Conservation (phyloP, 2,888 invertebrate species). For the Harpalus rubripes region DNA sequence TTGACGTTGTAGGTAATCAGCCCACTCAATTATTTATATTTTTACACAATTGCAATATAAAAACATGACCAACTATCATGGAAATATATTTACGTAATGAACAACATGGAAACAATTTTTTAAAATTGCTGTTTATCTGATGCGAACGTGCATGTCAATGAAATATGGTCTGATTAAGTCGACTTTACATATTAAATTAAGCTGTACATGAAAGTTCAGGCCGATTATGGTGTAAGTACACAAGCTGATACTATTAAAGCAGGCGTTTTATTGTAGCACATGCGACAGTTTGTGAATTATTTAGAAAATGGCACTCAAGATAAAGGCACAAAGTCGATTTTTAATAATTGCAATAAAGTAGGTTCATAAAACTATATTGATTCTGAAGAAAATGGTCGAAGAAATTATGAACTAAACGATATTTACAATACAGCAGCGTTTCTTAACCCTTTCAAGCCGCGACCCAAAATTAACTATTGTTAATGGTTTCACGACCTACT, state of each 20-base stretch:
- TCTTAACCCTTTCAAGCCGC: no score
- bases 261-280: background rate
- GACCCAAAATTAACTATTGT: no score
- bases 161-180: conserved; percentile 25
- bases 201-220: conserved; percentile 32
- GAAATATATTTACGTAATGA: conserved; percentile 5
- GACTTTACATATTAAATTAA: conserved; percentile 48
- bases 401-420: no score
- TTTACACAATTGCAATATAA: background rate
- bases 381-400: background rate
- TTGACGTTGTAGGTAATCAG: background rate
- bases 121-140: conserved; percentile 18
- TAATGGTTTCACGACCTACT: no score
- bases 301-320: background rate
- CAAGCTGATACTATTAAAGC: conserved; percentile 15
- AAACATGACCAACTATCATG: background rate
- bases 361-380: background rate
- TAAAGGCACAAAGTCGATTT: background rate
- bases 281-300: background rate
- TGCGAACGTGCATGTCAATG: conserved; percentile 36
- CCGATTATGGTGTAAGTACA: conserved; percentile 32
- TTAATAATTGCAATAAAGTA: background rate
- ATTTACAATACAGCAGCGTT: no score
- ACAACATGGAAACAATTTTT: conserved; percentile 16
- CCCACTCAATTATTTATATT: background rate